Base-by-base conservation (phyloP, 2,797 vertebrate species). In the Malurus splendens region DNA sequence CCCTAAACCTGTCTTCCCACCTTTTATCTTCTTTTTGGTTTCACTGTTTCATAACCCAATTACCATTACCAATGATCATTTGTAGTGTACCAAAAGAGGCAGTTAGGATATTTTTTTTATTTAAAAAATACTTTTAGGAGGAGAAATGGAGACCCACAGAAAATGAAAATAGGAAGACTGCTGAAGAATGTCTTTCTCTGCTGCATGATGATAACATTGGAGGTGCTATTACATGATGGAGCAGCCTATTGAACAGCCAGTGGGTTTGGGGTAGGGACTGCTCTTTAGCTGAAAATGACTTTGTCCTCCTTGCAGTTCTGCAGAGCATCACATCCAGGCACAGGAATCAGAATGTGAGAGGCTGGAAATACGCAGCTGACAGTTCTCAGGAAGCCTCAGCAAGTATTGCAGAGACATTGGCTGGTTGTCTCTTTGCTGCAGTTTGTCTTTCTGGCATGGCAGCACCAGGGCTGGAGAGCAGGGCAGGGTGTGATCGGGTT, bases 401-500 rank as follows among this genome's bases (percentile, higher is more conserved):
- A 80, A 42, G 18, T 18, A 12, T 12, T 25, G 36, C 44, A 32
- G 64, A 41, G 48, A 39, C 27, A 39, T 12, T 16, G 54, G 27
- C 22, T 28, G 13, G 12, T 55, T 44, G 30, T 62, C 60, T 48
- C 51, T 57, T n/a, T 42, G 39, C 65, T 67, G 52, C 45, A 12
- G 23, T 67, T 78, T 54, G 42, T 1, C 0, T 30, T 28, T 5
- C 50, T 32, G 16, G 45, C 42, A 2, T 39, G 44, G 39, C 60
- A 77, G 2, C 14, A 7, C 32, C 13, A 14, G 68, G 59, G 38
- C 18, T 12, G 6, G 20, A 22, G 36, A 86, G 62, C 38, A 30
- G 38, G 2, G 0, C 18, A 4, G 2, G 2, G 2, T 15, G 39
- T n/a, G 38, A 13, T 38, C 54, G 15, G 68, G 30, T 27, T 51